Conservation (phyloP, 1,140 invertebrate genomes). For the Lepidurus couesii region DNA sequence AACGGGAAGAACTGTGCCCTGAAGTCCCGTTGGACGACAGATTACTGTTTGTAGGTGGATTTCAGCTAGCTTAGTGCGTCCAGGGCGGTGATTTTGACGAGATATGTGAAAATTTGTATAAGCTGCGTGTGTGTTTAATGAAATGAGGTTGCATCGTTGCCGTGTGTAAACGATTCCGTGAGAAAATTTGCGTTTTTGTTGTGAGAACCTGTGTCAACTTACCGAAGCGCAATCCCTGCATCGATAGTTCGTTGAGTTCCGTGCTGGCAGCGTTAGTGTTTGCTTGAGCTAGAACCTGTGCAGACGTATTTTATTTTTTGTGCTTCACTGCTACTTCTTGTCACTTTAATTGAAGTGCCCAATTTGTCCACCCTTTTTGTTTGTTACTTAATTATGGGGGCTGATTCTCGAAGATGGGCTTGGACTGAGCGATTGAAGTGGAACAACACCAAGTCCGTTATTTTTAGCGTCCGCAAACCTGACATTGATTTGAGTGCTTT, state of each 20-base stretch:
- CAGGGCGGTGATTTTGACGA: too few relatives aligned
- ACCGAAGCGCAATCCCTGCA: slow-evolving; percentile 7
- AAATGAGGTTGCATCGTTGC: too few relatives aligned
- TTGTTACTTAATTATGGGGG: not conserved
- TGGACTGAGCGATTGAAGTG: not conserved
- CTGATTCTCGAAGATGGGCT: not conserved
- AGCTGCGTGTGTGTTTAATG: too few relatives aligned
- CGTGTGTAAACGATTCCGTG: not conserved
- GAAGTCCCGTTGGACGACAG: too few relatives aligned
- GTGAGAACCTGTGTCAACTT: not conserved
- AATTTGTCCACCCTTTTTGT: not conserved
- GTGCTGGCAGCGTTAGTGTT: not conserved
- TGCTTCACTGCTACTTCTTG: not conserved
- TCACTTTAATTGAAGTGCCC: not conserved
- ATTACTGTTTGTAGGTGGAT: too few relatives aligned
- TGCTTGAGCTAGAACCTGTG: not conserved
- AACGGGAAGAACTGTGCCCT: too few relatives aligned
- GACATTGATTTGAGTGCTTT: slow-evolving; percentile 4
- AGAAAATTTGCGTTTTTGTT: not conserved
- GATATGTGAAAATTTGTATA: too few relatives aligned
- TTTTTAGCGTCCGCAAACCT: not conserved
- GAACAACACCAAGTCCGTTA: not conserved
- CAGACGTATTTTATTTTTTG: not conserved
- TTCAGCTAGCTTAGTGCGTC: too few relatives aligned
- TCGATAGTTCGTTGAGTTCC: not conserved